These are phyloP conservation scores for Brienomyrus longianalis DNA, from an alignment of 2,113 vertebrate genomes.

Conservation along the genomic window DNA sequence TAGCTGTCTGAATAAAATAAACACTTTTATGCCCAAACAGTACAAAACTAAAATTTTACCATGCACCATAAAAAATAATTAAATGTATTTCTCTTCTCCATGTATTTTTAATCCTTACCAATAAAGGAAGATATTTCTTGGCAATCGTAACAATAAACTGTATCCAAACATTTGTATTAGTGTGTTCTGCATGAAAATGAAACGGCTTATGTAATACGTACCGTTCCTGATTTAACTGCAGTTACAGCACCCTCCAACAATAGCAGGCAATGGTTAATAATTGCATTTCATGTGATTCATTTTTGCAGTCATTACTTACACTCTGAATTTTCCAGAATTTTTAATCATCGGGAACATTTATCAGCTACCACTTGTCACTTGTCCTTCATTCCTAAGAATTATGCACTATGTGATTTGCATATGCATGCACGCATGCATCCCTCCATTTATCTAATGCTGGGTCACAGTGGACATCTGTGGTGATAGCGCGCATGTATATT, in stretches of 20 bases:
- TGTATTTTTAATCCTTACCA: neutral
- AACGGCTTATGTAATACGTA: neutral
- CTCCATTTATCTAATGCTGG: neutral
- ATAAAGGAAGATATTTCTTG: neutral
- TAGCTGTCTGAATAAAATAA: neutral
- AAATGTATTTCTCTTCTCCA: neutral
- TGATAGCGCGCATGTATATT: neutral
- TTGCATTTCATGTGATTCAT: neutral
- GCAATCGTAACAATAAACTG: neutral
- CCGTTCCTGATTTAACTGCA: neutral
- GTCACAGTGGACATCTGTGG: neutral
- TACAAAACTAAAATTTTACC: neutral
- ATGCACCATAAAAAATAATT: neutral
- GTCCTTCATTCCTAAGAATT: neutral
- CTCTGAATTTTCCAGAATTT: neutral
- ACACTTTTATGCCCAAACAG: neutral
- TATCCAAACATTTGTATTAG: neutral
- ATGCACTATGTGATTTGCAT: neutral
- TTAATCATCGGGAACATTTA: neutral
- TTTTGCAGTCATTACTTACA: neutral
- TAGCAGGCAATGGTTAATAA: neutral
- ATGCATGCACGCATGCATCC: neutral
- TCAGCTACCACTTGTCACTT: neutral
- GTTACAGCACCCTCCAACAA: neutral
- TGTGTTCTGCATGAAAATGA: neutral